Base-by-base conservation (phyloP, 1,140 invertebrate species). In the Zeugodacus cucurbitae region DNA sequence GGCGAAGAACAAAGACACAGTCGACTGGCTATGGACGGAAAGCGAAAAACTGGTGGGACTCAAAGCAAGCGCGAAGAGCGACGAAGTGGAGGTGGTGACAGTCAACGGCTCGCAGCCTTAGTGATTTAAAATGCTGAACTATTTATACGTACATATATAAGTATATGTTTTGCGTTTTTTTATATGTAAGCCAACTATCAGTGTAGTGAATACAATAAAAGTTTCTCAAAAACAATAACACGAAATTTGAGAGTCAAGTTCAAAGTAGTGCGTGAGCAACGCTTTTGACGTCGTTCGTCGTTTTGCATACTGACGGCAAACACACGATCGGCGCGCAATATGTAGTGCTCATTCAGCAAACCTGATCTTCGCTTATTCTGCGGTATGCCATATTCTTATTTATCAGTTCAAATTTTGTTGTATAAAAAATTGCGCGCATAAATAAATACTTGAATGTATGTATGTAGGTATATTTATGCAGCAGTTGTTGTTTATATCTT, bases 11-110 rank as follows among this genome's bases (percentile, higher is more conserved):
- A 94, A 95, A 78, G 88, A 94, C 5, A 94, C 95, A 22, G 94
- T 94, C 67, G 94, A 96, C 90, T 95, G 94, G 92, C 91, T 98
- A 26, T 98, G 97, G 97, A 94, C 95, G 7, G 93, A 95, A 41
- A 94, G 59, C 90, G 92, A 93, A 37, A 90, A 89, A 6, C 59
- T 93, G 11, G 92, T 93, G 32, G 92, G 91, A 1, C 89, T 93
- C n/a, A 64, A 70, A 14, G 74, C 8, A n/a, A 34, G 41, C 2
- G 74, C n/a, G n/a, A 82, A 82, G n/a, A 26, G 37, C n/a, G 48
- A 48, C n/a, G 74, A 82, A 82, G 48, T 82, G 74, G 74, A 82
- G 48, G n/a, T n/a, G 41, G 74, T 82, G 41, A 82, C 74, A 22
- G 74, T 82, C 41, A 48, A 44, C 3, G 74, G 20, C 10, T 10